Conservation (phyloP, 2,797 vertebrate species). For the Gallinago solitaria region DNA sequence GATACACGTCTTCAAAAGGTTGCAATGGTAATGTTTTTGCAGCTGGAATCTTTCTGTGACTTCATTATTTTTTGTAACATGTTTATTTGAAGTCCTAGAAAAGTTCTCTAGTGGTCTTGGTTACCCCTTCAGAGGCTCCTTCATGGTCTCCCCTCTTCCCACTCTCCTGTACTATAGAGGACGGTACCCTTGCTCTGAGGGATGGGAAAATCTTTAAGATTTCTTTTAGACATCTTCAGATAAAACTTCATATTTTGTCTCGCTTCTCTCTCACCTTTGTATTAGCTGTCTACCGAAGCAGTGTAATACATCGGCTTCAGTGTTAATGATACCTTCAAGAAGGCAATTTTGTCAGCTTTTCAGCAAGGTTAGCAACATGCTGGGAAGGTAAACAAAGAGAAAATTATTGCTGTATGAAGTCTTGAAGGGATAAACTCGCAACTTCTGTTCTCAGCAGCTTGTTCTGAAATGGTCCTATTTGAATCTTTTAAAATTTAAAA, state of each 20-base stretch:
- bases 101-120: background rate
- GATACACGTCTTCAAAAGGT: background rate
- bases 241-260: background rate
- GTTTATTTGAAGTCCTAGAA: background rate
- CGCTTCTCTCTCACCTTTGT: background rate
- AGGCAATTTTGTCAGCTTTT: conserved; percentile 23
- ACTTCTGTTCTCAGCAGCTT: background rate
- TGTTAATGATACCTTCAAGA: conserved; percentile 5
- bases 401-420: conserved; percentile 15
- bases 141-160: background rate
- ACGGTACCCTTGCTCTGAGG: accelerated
- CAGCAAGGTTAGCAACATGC: background rate
- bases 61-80: background rate
- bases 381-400: conserved; percentile 45
- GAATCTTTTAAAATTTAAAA: background rate
- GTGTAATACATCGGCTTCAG: background rate
- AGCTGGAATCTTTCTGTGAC: background rate
- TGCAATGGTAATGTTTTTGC: background rate
- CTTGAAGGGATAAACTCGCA: background rate
- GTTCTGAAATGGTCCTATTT: background rate
- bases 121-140: background rate
- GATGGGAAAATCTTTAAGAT: background rate
- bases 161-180: background rate
- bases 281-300: background rate
- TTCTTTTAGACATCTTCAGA: background rate